phyloP scores from a whole-genome alignment of 1,140 invertebrate species.

The Acromyrmex heyeri region DNA sequence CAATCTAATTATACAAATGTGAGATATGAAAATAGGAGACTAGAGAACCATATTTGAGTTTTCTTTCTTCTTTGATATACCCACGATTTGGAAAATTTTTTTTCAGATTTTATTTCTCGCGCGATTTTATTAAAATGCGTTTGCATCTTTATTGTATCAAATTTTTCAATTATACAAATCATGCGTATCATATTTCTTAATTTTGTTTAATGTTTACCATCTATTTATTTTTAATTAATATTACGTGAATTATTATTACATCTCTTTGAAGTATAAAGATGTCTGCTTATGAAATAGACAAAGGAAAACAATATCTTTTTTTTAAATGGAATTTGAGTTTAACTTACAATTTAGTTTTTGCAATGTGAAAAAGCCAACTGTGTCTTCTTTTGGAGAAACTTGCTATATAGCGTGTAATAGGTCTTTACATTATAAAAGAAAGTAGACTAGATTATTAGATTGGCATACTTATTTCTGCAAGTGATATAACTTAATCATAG shows the following conservation, averaged over 20 bases:
- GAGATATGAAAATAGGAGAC: background rate
- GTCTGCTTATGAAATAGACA: background rate
- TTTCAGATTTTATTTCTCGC: background rate
- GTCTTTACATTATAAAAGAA: background rate
- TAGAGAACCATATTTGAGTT: background rate
- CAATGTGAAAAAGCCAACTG: background rate
- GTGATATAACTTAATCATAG: slow-evolving; percentile 27
- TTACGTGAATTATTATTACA: background rate
- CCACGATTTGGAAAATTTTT: background rate
- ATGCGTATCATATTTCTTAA: background rate
- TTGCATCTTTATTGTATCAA: background rate
- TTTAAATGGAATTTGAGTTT: background rate
- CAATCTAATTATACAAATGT: background rate
- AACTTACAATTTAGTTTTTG: background rate
- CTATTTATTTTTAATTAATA: background rate
- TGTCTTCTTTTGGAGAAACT: slow-evolving; percentile 1
- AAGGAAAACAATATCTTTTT: background rate
- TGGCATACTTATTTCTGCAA: slow-evolving; percentile 11
- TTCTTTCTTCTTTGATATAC: background rate
- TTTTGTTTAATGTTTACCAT: background rate
- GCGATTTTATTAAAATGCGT: background rate
- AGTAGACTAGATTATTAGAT: background rate
- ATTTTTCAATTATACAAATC: background rate
- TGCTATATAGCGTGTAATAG: background rate
- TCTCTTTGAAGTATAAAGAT: background rate